Evolutionary conservation across 2,797 vertebrate species (phyloP).

Genomic region (Danio kyathit): DNA sequence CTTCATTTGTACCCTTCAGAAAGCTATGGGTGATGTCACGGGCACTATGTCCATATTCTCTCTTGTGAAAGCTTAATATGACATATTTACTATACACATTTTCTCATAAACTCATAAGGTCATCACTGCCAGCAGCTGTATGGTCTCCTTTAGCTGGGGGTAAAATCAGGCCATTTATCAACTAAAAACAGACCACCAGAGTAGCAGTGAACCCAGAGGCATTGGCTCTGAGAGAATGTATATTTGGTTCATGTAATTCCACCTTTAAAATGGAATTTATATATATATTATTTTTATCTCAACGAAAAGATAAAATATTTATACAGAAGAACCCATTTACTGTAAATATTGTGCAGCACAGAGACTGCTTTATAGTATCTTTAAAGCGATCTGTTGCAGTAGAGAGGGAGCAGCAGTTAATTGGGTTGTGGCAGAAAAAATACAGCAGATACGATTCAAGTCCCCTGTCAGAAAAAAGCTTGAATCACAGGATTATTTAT

Average conservation of each 20-base stretch:
- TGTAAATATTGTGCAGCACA: slow-evolving; percentile 7
- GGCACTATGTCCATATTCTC: too few species aligned
- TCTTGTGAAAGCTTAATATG: background rate
- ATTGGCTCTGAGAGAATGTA: background rate
- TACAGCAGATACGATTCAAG: slow-evolving; percentile 29
- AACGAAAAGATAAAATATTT: slow-evolving; percentile 41
- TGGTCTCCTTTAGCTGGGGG: slow-evolving; percentile 16
- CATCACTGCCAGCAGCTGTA: slow-evolving; percentile 23
- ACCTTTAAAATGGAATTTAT: slow-evolving; percentile 18
- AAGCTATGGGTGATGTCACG: too few species aligned
- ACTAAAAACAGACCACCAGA: slow-evolving; percentile 21
- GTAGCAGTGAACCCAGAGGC: slow-evolving; percentile 20
- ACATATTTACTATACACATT: slow-evolving; percentile 19
- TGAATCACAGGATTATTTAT: slow-evolving; percentile 25
- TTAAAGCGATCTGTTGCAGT: slow-evolving; percentile 40
- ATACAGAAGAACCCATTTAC: slow-evolving; percentile 33
- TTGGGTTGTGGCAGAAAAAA: slow-evolving; percentile 37
- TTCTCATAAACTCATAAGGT: slow-evolving; percentile 17
- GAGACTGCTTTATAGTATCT: slow-evolving; percentile 19
- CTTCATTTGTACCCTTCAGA: too few species aligned
- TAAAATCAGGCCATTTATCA: slow-evolving; percentile 38
- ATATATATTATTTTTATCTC: slow-evolving; percentile 44
- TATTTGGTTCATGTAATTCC: slow-evolving; percentile 13
- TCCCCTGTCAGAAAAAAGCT: slow-evolving; percentile 15
- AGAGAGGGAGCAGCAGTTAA: slow-evolving; percentile 37